A percentile compares a stretch with the other conserved stretches of the same genome.
Evolutionary conservation across 2,888 invertebrate species (phyloP).

Genomic region (Acanthococcus lagerstroemiae): DNA sequence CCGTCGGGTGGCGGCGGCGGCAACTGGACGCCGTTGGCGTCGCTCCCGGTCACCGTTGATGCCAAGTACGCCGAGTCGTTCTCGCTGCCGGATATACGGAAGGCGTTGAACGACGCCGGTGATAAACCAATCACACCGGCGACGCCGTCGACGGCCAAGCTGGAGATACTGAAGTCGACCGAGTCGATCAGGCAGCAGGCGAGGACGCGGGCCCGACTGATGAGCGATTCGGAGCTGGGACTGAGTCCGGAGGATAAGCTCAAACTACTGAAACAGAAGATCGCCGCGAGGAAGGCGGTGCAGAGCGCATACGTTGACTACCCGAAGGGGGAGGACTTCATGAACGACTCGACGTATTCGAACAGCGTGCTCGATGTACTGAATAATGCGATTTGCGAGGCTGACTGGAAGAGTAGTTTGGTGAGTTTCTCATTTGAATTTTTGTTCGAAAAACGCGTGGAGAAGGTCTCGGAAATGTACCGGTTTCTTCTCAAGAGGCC

Average conservation of each 20-base stretch:
- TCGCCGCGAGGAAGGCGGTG: slow-evolving; percentile 34
- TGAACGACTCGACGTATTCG: not conserved
- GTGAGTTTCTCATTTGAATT: no score
- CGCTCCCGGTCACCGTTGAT: not conserved
- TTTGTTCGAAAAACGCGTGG: no score
- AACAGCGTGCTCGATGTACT: slow-evolving; percentile 9
- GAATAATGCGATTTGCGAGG: slow-evolving; percentile 8
- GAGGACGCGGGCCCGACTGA: slow-evolving; percentile 54
- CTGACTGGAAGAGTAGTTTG: no score
- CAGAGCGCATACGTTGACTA: slow-evolving; percentile 29
- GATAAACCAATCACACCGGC: slow-evolving; percentile 34
- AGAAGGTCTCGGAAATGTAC: no score
- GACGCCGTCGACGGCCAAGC: slow-evolving; percentile 23
- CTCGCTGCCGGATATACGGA: slow-evolving; percentile 44
- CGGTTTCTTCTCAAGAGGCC: no score
- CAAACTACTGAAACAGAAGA: slow-evolving; percentile 47
- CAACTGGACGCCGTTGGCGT: not conserved
- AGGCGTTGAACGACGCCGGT: slow-evolving; percentile 40
- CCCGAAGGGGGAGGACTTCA: no score
- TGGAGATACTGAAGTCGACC: slow-evolving; percentile 43
- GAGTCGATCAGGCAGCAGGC: slow-evolving; percentile 52
- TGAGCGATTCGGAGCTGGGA: slow-evolving; percentile 63
- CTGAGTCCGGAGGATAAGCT: slow-evolving; percentile 59
- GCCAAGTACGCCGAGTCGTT: slow-evolving; percentile 40
- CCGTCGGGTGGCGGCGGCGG: not conserved